Conservation (phyloP, 2,888 invertebrate genomes). For the Drepana falcataria region DNA sequence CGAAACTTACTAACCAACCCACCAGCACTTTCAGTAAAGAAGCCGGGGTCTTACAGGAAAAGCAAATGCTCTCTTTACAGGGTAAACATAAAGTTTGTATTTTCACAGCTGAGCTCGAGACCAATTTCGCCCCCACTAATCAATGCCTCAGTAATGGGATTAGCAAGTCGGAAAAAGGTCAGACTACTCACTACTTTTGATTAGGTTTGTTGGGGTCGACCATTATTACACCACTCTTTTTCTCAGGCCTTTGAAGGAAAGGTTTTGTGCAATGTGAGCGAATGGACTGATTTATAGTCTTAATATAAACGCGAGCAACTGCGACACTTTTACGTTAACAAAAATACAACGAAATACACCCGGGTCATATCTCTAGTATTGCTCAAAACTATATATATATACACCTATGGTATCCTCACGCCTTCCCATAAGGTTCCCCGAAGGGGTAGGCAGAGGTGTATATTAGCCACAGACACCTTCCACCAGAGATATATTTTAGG, state of each 20-base stretch:
- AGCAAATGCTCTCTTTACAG: neutral
- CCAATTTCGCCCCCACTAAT: conserved; percentile 17
- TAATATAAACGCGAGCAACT: neutral
- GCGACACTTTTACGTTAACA: neutral
- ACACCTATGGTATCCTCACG: no score
- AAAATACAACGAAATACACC: no score
- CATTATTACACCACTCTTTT: conserved; percentile 3
- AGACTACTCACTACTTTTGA: conserved; percentile 21
- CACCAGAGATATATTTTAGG: no score
- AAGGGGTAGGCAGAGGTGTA: no score
- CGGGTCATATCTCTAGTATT: no score
- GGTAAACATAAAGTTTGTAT: neutral
- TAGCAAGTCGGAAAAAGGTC: conserved; percentile 20
- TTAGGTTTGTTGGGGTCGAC: conserved; percentile 19
- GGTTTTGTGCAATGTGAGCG: neutral
- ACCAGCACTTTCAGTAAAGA: neutral
- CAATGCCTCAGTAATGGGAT: conserved; percentile 24
- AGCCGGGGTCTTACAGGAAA: neutral
- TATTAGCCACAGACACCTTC: no score
- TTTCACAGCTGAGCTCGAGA: conserved; percentile 17
- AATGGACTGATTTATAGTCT: neutral
- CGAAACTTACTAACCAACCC: no score
- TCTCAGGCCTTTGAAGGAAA: neutral
- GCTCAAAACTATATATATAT: no score
- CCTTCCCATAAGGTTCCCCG: no score